Evolutionary conservation across 2,888 invertebrate genomes (phyloP).

Genomic region (Pherbina coryleti): DNA sequence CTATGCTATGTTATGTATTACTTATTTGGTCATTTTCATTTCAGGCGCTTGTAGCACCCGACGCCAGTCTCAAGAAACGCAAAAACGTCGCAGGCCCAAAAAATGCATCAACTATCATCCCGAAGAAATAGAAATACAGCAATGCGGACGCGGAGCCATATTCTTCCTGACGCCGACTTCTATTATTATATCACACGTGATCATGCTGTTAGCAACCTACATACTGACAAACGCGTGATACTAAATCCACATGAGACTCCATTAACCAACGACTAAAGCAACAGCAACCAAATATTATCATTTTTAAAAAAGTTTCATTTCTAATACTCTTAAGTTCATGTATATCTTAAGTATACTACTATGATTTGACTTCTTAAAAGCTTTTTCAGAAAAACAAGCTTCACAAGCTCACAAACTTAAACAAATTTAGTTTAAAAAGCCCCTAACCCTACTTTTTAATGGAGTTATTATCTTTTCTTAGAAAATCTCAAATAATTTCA

Average conservation of each 20-base stretch:
- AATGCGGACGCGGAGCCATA: slow-evolving; percentile 67
- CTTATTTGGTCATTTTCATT: not conserved
- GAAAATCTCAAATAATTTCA: slow-evolving; percentile 16
- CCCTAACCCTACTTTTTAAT: not conserved
- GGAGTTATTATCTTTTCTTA: not conserved
- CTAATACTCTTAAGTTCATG: not conserved
- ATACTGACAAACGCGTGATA: slow-evolving; percentile 68
- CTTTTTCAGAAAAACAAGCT: not conserved
- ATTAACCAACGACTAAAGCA: not conserved
- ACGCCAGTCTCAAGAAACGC: slow-evolving; percentile 75
- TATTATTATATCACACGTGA: slow-evolving; percentile 60
- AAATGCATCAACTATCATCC: slow-evolving; percentile 92
- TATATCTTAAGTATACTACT: too few relatives aligned
- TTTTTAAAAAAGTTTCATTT: not conserved
- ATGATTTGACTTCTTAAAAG: too few relatives aligned
- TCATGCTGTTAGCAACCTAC: slow-evolving; percentile 63
- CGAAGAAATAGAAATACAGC: slow-evolving; percentile 75
- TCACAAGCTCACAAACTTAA: not conserved
- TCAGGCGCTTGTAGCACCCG: slow-evolving; percentile 70
- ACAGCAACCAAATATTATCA: not conserved
- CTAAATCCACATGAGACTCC: slow-evolving; percentile 50
- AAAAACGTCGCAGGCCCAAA: slow-evolving; percentile 80
- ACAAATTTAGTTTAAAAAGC: not conserved
- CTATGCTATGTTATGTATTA: too few relatives aligned
- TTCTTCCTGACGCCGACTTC: slow-evolving; percentile 59